Base-by-base conservation (phyloP, 1,140 invertebrate species). In the Zaprionus lachaisei region DNA sequence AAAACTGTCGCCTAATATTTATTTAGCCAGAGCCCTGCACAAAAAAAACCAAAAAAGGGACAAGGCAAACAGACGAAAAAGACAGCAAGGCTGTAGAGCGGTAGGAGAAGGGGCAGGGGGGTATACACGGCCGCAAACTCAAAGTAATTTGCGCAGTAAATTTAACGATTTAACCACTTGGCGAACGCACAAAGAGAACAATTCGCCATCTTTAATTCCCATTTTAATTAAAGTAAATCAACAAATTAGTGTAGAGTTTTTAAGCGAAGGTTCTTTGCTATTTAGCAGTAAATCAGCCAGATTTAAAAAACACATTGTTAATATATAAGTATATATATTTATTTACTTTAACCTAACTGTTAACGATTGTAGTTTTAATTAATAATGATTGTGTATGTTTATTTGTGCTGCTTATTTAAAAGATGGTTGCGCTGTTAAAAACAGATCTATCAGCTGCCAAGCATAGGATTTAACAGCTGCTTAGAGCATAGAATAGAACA, bases 1-100 rank as follows among this genome's bases (percentile, higher is more conserved):
- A 65, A 70, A 89, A 89, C 61, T 73, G 84, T 84, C 78, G 75
- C 63, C 81, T 28, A 81, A 79, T 87, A 72, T 84, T 79, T 87
- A 77, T 89, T 89, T 79, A 54, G 49, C 60, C 26, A 20, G 60
- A 37, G 28, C 26, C 44, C 34, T 34, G 14, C 22, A 34, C 28
- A 28, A 44, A 55, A 66, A 66, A 5, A 15, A n/a, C 7, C 37
- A 47, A 62, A 64, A 56, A 67, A 26, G 38, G 34, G 37, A 55
- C 22, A 55, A 77, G 26, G 14, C 54, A 56, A 56, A 56, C 49
- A 72, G 70, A 64, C 51, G 63, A 63, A 47, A 69, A 64, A 20
- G 22, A 47, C 41, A 56, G 58, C 60, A 62, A 73, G 15, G 4
- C 20, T 14, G 24, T 55, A 44, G 56, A 9, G 41, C 1, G 9